Base-by-base conservation (phyloP, 2,113 vertebrate species). In the Pomatostomus ruficeps region DNA sequence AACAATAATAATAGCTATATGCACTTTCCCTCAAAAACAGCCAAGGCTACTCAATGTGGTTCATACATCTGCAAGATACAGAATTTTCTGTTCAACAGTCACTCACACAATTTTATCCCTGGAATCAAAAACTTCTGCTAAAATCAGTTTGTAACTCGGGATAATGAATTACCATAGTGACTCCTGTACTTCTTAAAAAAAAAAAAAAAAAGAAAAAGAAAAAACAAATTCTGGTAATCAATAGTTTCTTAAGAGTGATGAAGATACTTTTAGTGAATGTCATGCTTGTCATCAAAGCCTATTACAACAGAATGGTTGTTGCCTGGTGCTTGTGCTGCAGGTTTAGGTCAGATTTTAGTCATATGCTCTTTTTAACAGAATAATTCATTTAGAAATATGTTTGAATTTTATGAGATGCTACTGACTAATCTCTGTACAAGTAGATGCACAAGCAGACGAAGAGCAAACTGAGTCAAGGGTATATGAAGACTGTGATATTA, bases 281-380 rank as follows among this genome's bases (percentile, higher is more conserved):
- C 73, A 91, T 75, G 63, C 40, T 78, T 96, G 91, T 75, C 92
- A 96, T 81, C 80, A 92, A 91, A 95, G 48, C 36, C 83, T 87
- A 10, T 57, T 96, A 73, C 89, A 95, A 89, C 52, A 93, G 73
- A 38, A 61, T 24, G 29, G 43, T 26, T 80, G 72, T 14, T 94
- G 79, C 62, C 79, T 81, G 55, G 28, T 43, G 72, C 72, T 71
- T 88, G 80, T n/a, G 13, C 38, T 89, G 76, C 88, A 89, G 55
- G 76, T 86, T 95, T 94, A 94, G 82, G 57, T 70, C 90, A 80
- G 52, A 48, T 59, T 71, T 95, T 93, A 95, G 91, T 95, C 81
- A 85, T 46, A 79, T 2, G 14, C 55, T 80, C 55, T 84, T 94
- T 93, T 90, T 66, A 91, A 77, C 31, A 91, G 55, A 91, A 84